Evolutionary conservation across 92 coral and sea anemone genomes (phyloP).

Genomic region (Phenganax subtilis): DNA sequence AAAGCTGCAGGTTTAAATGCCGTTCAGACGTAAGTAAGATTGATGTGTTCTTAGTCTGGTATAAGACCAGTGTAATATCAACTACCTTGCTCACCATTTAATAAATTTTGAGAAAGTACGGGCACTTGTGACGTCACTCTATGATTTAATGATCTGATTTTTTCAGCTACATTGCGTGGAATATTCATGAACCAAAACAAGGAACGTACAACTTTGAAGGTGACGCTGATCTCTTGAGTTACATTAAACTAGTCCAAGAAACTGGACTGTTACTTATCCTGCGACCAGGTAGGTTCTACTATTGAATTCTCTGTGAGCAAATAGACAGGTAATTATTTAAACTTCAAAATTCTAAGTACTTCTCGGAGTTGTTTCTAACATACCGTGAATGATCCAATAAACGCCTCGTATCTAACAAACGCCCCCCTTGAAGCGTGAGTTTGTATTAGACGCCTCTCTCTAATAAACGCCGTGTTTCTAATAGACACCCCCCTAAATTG

Average conservation of each 20-base stretch:
- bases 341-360: too few species aligned
- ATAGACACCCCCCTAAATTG: too few species aligned
- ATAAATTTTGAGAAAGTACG: not conserved
- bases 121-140: too few species aligned
- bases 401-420: too few species aligned
- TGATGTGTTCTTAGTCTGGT: not conserved
- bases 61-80: not conserved
- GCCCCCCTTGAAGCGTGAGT: too few species aligned
- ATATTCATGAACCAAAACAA: conserved; percentile 67
- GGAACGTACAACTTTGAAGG: conserved; percentile 79
- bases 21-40: conserved; percentile 64
- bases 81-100: not conserved
- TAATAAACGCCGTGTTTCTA: too few species aligned
- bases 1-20: conserved; percentile 72
- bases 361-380: too few species aligned
- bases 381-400: too few species aligned
- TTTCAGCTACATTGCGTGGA: conserved; percentile 86
- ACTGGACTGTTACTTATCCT: conserved; percentile 74
- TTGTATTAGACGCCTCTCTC: too few species aligned
- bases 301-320: too few species aligned
- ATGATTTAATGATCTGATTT: not conserved
- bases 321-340: too few species aligned
- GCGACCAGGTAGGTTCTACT: conserved; percentile 65
- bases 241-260: conserved; percentile 65
- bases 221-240: conserved; percentile 65